Conservation (phyloP, 2,113 vertebrate species). For the Pelodiscus sinensis region DNA sequence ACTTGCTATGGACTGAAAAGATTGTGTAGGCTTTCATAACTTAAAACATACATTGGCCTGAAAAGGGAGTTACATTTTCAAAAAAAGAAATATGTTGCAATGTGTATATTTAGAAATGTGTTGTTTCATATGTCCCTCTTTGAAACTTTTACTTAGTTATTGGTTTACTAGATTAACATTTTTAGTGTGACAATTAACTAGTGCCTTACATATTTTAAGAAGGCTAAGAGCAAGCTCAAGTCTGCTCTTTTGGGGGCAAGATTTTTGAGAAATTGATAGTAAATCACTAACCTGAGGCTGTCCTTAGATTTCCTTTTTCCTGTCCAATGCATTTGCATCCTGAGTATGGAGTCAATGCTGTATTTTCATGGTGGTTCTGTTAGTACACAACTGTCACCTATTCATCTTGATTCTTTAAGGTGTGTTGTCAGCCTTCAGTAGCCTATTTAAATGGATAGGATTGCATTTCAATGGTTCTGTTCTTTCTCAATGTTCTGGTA, state of each 20-base stretch:
- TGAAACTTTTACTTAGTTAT: conserved; percentile 1
- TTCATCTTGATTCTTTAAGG: neutral
- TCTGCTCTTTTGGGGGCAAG: neutral
- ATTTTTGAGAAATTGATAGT: neutral
- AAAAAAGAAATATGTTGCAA: neutral
- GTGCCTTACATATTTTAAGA: neutral
- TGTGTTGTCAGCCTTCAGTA: neutral
- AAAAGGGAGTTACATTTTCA: neutral
- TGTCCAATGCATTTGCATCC: neutral
- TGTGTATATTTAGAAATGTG: neutral
- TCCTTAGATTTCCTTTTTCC: neutral
- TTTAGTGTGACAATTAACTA: neutral
- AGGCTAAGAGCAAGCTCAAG: conserved; percentile 10
- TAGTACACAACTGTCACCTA: neutral
- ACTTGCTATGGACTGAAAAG: neutral
- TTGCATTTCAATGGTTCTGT: neutral
- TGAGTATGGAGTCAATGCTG: neutral
- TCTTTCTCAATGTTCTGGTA: neutral
- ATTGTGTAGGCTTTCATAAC: neutral
- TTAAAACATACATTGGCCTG: neutral
- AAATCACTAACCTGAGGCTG: neutral
- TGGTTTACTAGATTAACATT: conserved; percentile 21
- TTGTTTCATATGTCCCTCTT: neutral
- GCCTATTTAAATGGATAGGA: neutral
- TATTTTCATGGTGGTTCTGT: neutral